phyloP scores from a whole-genome alignment of 2,113 vertebrate species.

The Eulemur macaco region DNA sequence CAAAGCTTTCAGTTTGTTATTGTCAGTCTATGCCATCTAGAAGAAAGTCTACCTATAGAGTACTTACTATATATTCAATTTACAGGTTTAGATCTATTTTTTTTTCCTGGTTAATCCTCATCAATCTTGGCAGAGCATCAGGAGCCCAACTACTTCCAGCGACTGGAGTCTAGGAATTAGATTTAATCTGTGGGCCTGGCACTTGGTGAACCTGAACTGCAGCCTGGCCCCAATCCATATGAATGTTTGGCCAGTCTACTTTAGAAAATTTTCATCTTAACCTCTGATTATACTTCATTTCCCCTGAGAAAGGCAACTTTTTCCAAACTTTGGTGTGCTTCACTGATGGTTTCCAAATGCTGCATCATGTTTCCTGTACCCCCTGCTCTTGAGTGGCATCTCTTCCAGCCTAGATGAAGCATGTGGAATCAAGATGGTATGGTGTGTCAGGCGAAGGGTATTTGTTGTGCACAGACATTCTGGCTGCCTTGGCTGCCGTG shows the following conservation, averaged over 20 bases:
- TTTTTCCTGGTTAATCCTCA: not conserved
- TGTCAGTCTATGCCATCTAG: not conserved
- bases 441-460: rapidly evolving
- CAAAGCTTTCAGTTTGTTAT: not conserved
- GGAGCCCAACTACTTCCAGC: not conserved
- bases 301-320: not conserved
- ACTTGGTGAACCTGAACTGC: not conserved
- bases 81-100: not conserved
- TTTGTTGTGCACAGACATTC: not conserved
- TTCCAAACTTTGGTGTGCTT: not conserved
- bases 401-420: not conserved
- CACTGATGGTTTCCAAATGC: not conserved
- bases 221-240: not conserved
- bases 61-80: not conserved
- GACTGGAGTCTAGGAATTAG: not conserved
- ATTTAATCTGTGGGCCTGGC: not conserved
- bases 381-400: not conserved
- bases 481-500: not conserved
- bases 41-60: not conserved
- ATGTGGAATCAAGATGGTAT: not conserved
- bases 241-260: not conserved
- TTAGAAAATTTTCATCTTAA: not conserved
- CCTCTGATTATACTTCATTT: not conserved
- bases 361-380: not conserved
- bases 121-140: not conserved